Conservation (phyloP, 1,140 invertebrate species). For the Mya arenaria region DNA sequence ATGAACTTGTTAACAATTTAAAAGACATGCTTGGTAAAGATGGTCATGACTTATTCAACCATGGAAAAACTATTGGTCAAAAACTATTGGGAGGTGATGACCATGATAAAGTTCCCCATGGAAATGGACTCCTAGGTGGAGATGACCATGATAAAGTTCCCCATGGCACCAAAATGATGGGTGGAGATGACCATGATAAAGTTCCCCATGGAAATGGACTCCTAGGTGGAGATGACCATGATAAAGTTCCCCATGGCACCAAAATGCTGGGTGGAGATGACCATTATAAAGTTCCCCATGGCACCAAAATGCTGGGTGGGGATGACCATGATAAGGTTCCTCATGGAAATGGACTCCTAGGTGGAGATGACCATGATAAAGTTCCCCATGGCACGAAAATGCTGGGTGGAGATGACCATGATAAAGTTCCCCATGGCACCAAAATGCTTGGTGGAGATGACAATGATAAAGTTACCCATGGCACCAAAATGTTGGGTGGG, state of each 20-base stretch:
- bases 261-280: constrained; percentile 49
- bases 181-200: constrained; percentile 21
- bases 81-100: constrained; percentile 25
- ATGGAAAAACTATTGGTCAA: neutral
- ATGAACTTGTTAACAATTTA: neutral
- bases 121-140: constrained; percentile 7
- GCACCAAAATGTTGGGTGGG: constrained; percentile 1
- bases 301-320: neutral
- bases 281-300: constrained; percentile 42
- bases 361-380: constrained; percentile 49
- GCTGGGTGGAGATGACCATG: constrained; percentile 15
- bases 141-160: constrained; percentile 6
- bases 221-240: constrained; percentile 51
- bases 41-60: constrained; percentile 51
- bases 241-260: constrained; percentile 36
- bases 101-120: constrained; percentile 43
- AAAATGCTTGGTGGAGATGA: constrained; percentile 43
- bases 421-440: neutral
- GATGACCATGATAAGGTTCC: neutral
- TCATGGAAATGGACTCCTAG: constrained; percentile 34
- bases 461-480: constrained; percentile 44
- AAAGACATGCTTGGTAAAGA: constrained; percentile 48
- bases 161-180: constrained; percentile 9
- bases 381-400: constrained; percentile 6
- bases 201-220: constrained; percentile 25